Evolutionary conservation across 2,888 invertebrate species (phyloP), one percentile per base, ranked within the genome.

Genomic region (Hirtodrosophila duncani): DNA sequence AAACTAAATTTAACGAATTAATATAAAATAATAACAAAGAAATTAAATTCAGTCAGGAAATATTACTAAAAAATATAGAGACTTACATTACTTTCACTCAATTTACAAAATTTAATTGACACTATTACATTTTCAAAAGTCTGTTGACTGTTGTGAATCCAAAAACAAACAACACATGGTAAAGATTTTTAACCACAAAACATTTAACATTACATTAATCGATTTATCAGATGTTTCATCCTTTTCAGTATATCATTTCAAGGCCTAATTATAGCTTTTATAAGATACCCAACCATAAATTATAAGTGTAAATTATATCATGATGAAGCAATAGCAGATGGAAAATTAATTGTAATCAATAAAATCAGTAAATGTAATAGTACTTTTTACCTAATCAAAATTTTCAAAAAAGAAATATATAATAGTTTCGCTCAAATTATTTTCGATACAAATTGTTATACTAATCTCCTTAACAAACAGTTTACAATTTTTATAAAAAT

Each of bases 181-280:
- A 16, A 38, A 17, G 2, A 31, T 31, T 17, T 38, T 38, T 3
- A 38, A 38, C 4, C 38, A 38, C 11, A 18, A 38, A 38, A 38
- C 3, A 38, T 16, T 37, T 7, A 37, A 37, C 3, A 38, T 37
- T 5, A 37, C 37, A 1, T 10, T 37, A 37, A 37, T 37, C 9
- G 36, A 37, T 16, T 10, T 26, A 9, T 37, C 17, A 8, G 24
- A 37, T 24, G n/a, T 34, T 24, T 36, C 23, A 7, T 27, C 20
- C 18, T 38, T 38, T 38, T 11, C 17, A 27, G 26, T 13, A 4
- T 38, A 13, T 38, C 38, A 37, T 37, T 7, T 8, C 10, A 27
- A 27, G 27, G 38, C 8, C 27, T 38, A 27, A 38, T 38, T 3
- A 38, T 38, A 18, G n/a, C 18, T 18, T 18, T 27, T 27, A 38